Evolutionary conservation across 2,113 vertebrate genomes (phyloP).

Genomic region (Elanoides forficatus): DNA sequence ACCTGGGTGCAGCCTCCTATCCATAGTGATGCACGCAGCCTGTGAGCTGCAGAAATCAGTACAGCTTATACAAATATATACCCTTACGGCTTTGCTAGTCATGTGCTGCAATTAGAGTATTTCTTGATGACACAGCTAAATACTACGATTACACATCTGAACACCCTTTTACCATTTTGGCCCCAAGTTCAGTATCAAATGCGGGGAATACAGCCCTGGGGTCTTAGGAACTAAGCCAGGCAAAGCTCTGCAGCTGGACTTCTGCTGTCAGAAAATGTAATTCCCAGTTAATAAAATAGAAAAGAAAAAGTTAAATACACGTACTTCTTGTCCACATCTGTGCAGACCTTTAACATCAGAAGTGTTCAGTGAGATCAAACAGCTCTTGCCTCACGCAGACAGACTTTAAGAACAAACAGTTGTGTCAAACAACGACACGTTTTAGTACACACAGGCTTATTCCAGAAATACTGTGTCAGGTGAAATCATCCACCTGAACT

Average conservation of each 20-base stretch:
- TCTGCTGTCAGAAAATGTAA: not conserved
- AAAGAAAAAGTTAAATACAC: not conserved
- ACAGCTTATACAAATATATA: not conserved
- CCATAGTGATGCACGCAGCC: fast-evolving
- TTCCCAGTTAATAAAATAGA: not conserved
- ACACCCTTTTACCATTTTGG: not conserved
- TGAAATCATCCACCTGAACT: not conserved
- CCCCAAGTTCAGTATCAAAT: not conserved
- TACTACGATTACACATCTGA: no score
- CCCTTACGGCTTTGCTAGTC: not conserved
- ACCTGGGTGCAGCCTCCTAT: not conserved
- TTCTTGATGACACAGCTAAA: not conserved
- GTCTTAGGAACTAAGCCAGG: not conserved
- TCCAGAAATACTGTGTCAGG: not conserved
- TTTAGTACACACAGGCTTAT: not conserved
- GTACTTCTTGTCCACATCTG: not conserved
- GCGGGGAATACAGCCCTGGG: not conserved
- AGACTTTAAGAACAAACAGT: not conserved
- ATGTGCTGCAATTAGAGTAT: not conserved
- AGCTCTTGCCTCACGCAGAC: not conserved
- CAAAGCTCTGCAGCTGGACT: not conserved
- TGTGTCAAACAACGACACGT: not conserved
- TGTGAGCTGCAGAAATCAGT: not conserved
- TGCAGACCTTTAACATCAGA: not conserved
- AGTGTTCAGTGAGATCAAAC: not conserved